Conservation (phyloP, 2,797 vertebrate genomes). For the Selene dorsalis region DNA sequence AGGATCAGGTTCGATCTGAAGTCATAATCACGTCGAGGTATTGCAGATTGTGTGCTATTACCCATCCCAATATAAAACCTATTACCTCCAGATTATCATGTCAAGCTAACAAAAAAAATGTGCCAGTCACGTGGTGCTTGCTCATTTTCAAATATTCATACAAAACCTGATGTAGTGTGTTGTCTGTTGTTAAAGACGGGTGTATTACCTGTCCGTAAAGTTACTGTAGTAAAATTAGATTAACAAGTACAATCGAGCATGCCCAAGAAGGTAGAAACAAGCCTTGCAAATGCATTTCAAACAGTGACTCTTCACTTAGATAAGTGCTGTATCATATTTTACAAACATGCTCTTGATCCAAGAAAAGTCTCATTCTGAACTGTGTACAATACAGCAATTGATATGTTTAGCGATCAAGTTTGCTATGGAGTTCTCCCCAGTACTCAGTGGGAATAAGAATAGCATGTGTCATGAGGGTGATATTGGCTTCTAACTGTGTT, state of each 20-base stretch:
- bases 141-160: neutral
- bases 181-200: neutral
- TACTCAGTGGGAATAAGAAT: neutral
- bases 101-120: neutral
- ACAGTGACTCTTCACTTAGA: neutral
- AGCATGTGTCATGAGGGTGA: neutral
- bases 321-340: neutral
- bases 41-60: neutral
- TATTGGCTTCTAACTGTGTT: no score
- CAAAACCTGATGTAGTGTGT: neutral
- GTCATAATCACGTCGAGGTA: rapidly evolving
- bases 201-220: neutral
- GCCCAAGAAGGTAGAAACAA: neutral
- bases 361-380: neutral
- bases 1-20: neutral
- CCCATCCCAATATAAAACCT: neutral
- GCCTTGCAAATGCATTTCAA: neutral
- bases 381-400: neutral
- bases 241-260: neutral
- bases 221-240: neutral
- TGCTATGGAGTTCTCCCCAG: no score
- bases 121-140: neutral
- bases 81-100: neutral
- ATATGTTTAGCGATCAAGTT: neutral
- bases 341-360: neutral